Evolutionary conservation across 2,888 invertebrate genomes (phyloP).

Genomic region (Athalia circularis): DNA sequence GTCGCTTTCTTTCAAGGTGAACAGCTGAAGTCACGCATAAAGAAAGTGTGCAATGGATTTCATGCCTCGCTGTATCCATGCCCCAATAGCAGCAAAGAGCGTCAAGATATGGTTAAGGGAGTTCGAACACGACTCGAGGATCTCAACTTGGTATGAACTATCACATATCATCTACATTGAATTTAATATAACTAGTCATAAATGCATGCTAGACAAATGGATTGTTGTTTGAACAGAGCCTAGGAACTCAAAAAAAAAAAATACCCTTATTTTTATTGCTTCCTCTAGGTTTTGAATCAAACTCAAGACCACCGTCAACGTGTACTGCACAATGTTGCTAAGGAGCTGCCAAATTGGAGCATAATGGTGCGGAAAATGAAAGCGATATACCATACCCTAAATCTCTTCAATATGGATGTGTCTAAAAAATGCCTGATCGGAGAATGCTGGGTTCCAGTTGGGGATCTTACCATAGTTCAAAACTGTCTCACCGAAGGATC

Average conservation of each 20-base stretch:
- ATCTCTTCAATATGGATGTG: constrained; percentile 94
- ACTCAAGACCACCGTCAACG: constrained; percentile 92
- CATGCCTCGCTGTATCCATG: constrained; percentile 95
- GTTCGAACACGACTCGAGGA: constrained; percentile 94
- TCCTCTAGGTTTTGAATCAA: constrained; percentile 85
- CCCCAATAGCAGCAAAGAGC: constrained; percentile 88
- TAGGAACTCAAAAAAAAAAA: no score
- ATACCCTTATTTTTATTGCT: constrained; percentile 37
- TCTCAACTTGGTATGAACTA: constrained; percentile 81
- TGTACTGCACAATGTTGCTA: constrained; percentile 89
- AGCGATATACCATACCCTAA: constrained; percentile 95
- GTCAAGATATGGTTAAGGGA: constrained; percentile 92
- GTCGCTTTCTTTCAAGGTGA: constrained; percentile 94
- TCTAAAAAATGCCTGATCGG: constrained; percentile 93
- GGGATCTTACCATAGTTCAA: constrained; percentile 84
- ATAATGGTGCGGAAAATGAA: constrained; percentile 92
- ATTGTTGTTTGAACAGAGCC: no score
- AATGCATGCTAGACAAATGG: no score
- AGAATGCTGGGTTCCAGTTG: constrained; percentile 90
- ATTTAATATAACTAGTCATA: no score
- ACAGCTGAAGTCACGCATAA: constrained; percentile 91
- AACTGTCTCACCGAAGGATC: constrained; percentile 88
- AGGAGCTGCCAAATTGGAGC: constrained; percentile 92
- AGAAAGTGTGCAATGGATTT: constrained; percentile 95
- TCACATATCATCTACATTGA: not conserved